phyloP scores from a whole-genome alignment of 2,113 vertebrate genomes.

The Papio anubis region DNA sequence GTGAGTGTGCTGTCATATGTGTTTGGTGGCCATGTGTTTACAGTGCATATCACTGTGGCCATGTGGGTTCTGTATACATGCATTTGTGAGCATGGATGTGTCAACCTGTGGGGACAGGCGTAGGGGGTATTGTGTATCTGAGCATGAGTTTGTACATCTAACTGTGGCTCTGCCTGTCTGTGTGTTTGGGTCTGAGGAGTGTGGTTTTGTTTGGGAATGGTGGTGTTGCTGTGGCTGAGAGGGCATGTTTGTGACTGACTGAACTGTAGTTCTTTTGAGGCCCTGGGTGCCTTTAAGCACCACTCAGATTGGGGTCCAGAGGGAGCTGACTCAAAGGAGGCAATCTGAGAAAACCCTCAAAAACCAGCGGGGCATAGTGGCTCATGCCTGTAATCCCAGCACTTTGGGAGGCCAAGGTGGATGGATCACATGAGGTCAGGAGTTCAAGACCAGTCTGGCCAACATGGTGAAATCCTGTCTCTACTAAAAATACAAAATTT shows the following conservation, averaged over 20 bases:
- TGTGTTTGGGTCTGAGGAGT: background rate
- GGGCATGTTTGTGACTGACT: rapidly evolving
- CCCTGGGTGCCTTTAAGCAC: rapidly evolving
- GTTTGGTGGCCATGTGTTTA: background rate
- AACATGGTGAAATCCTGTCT: no score
- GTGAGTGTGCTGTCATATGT: background rate
- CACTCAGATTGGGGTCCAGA: background rate
- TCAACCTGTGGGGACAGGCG: background rate
- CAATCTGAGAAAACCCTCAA: background rate
- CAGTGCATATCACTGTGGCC: background rate
- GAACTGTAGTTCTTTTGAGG: background rate
- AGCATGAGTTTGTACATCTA: background rate
- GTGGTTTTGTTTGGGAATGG: background rate
- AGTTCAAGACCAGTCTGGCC: no score
- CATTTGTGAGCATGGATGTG: background rate
- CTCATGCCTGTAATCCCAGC: no score
- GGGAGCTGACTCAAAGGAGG: background rate
- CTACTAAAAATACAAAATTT: no score
- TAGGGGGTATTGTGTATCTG: rapidly evolving
- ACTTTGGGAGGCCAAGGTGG: no score
- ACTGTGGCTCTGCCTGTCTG: background rate
- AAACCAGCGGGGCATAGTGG: background rate
- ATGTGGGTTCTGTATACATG: background rate
- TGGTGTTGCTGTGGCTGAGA: background rate
- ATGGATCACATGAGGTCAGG: no score